These are phyloP conservation scores for Nephrotoma guestfalica DNA, from an alignment of 2,888 invertebrate species.

Conservation along the genomic window DNA sequence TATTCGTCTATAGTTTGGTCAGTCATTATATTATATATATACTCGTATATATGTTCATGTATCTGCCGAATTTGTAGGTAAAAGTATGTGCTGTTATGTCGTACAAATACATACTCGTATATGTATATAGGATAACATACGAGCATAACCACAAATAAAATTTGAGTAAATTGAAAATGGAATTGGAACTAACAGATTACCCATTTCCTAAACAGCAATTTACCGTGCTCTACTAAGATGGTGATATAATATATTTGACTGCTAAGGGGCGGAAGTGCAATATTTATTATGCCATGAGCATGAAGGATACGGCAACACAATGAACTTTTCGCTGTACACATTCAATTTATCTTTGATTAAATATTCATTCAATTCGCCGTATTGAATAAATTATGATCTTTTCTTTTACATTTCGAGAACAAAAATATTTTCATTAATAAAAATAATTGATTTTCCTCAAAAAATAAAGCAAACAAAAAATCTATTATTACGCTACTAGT, in stretches of 20 bases:
- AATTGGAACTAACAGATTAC: not conserved
- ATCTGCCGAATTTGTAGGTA: too few relatives aligned
- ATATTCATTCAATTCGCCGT: not conserved
- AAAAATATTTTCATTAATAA: not conserved
- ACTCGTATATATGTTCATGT: too few relatives aligned
- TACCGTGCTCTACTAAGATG: too few relatives aligned
- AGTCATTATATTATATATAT: not conserved
- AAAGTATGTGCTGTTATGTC: too few relatives aligned
- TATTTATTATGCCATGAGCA: not conserved
- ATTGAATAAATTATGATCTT: not conserved
- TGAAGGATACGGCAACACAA: not conserved
- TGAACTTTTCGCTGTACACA: not conserved
- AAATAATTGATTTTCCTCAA: not conserved
- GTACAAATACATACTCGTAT: not conserved
- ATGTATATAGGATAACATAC: not conserved
- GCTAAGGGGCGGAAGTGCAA: not conserved
- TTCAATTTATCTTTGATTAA: not conserved
- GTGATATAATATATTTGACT: not conserved
- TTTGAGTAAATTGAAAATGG: not conserved
- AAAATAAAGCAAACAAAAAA: not conserved
- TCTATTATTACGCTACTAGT: not conserved
- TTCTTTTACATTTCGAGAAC: not conserved
- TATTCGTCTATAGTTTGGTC: not conserved
- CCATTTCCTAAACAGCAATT: not conserved
- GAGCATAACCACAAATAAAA: not conserved